These are phyloP conservation scores for Hydractinia echinata DNA, from an alignment of 30 jellyfish, hydroid and myxozoan genomes.

Conservation along the genomic window DNA sequence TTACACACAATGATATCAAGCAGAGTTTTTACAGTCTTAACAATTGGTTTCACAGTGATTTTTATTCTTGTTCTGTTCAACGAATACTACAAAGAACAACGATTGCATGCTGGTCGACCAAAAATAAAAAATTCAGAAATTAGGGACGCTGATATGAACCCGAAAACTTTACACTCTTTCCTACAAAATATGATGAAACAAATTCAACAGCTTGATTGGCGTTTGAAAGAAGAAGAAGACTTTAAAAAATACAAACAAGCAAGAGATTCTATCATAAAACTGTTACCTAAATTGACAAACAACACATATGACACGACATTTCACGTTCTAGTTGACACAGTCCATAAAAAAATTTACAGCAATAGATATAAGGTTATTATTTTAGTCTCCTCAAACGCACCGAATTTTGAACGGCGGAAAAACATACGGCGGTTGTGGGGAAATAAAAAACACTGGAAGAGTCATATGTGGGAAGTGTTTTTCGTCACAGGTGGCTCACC, in stretches of 20 bases:
- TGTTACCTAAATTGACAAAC: neutral
- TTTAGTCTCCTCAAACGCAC: slow-evolving; percentile 27
- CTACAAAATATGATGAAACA: neutral
- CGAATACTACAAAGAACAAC: neutral
- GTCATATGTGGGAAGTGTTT: slow-evolving; percentile 5
- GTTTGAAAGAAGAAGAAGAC: neutral
- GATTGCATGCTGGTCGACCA: neutral
- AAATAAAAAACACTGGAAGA: slow-evolving; percentile 18
- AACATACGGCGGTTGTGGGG: slow-evolving; percentile 35
- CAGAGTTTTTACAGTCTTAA: no score
- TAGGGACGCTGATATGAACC: neutral
- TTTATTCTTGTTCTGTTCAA: neutral
- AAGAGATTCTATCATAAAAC: neutral
- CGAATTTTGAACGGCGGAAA: slow-evolving; percentile 25
- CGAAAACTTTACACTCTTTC: neutral
- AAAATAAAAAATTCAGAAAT: neutral
- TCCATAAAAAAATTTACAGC: neutral
- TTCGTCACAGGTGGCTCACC: slow-evolving; percentile 23
- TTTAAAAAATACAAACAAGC: neutral
- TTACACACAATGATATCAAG: no score
- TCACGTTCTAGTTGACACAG: slow-evolving; percentile 3
- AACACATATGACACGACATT: neutral
- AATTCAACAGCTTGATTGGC: neutral
- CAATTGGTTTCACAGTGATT: neutral
- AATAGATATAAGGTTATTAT: slow-evolving; percentile 15